Conservation (phyloP, 2,113 vertebrate species). For the Mionectes macconnelli region DNA sequence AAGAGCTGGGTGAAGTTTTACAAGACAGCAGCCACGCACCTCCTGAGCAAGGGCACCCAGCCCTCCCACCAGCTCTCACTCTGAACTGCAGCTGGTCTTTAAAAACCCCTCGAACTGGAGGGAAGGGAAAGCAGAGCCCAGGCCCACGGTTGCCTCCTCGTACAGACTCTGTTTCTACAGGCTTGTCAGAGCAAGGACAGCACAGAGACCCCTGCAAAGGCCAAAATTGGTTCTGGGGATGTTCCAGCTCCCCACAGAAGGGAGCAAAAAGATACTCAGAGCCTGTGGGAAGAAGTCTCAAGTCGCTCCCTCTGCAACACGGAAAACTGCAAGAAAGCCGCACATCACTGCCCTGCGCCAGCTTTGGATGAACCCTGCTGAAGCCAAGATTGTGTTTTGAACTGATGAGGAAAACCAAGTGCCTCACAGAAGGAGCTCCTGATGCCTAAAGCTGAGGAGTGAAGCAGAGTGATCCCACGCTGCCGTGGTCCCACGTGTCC, state of each 20-base stretch:
- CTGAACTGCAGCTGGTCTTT: neutral
- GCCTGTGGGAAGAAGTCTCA: accelerated
- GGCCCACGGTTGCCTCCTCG: accelerated
- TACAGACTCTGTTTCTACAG: neutral
- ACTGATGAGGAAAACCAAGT: neutral
- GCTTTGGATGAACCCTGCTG: neutral
- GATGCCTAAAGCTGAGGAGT: neutral
- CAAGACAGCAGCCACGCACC: neutral
- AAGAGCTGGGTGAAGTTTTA: neutral
- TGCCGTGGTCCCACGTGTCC: neutral
- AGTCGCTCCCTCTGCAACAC: neutral
- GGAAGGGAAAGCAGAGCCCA: neutral
- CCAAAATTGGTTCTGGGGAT: neutral
- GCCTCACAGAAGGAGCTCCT: neutral
- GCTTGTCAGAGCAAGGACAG: neutral
- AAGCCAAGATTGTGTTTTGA: neutral
- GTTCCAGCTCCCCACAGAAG: neutral
- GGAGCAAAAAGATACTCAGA: neutral
- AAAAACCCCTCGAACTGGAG: neutral
- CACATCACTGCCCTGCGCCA: neutral
- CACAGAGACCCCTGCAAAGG: neutral
- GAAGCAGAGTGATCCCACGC: accelerated
- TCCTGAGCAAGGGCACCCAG: accelerated
- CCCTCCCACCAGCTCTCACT: neutral
- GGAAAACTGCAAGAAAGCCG: neutral